Evolutionary conservation across 2,113 vertebrate genomes (phyloP).

Genomic region (Lagopus muta): DNA sequence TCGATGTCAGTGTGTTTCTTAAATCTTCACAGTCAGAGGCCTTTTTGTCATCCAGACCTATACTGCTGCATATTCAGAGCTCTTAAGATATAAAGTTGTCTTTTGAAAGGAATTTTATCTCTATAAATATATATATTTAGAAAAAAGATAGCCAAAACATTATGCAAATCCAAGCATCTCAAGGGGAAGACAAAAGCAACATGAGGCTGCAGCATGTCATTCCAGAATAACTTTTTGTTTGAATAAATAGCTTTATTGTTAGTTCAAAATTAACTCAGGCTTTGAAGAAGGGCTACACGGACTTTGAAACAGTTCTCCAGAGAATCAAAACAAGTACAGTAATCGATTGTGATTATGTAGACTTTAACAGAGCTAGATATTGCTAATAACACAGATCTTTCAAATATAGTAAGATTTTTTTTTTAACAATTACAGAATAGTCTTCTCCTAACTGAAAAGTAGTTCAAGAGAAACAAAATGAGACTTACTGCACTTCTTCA

Average conservation of each 20-base stretch:
- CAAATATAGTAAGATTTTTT: not conserved
- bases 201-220: constrained; percentile 20
- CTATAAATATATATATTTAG: not conserved
- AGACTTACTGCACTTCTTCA: not conserved
- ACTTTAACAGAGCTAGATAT: not conserved
- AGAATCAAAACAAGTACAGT: constrained; percentile 25
- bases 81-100: constrained; percentile 24
- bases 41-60: constrained; percentile 37
- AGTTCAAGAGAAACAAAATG: constrained; percentile 25
- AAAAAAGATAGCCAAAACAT: constrained; percentile 59
- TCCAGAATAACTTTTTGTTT: constrained; percentile 42
- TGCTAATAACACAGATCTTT: not conserved
- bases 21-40: constrained; percentile 59
- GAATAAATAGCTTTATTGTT: constrained; percentile 50
- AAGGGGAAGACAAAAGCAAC: constrained; percentile 66
- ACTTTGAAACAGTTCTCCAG: constrained; percentile 26
- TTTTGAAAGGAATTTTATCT: constrained; percentile 38
- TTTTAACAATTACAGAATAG: not conserved
- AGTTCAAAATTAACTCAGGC: constrained; percentile 56
- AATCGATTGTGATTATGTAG: not conserved
- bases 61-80: constrained; percentile 44
- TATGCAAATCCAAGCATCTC: constrained; percentile 71
- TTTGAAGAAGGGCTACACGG: constrained; percentile 41
- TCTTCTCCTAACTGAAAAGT: not conserved
- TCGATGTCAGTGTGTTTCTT: constrained; percentile 44